These are phyloP conservation scores for Rhaphigaster nebulosa DNA, from an alignment of 2,888 invertebrate species.

Conservation along the genomic window DNA sequence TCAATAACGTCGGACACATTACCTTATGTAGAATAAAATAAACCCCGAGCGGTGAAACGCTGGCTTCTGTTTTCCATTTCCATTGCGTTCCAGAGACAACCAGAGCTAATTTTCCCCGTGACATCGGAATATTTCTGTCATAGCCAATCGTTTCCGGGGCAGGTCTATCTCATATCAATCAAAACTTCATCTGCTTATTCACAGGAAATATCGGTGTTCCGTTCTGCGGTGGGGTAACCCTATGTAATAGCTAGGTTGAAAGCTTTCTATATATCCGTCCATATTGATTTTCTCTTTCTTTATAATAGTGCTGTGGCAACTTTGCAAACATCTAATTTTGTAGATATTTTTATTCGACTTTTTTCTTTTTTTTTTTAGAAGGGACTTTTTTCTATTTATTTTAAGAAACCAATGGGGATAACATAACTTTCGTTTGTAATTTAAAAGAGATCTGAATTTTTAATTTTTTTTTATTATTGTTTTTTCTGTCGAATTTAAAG, in stretches of 20 bases:
- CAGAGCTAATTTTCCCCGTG: constrained; percentile 2
- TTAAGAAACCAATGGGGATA: no score
- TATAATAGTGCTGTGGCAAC: background rate
- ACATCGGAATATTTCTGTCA: constrained; percentile 30
- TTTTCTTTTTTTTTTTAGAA: no score
- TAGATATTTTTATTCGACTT: no score
- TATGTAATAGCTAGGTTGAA: constrained; percentile 7
- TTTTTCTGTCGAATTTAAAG: no score
- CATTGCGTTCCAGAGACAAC: background rate
- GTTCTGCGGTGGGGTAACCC: background rate
- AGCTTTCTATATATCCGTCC: background rate
- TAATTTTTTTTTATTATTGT: no score
- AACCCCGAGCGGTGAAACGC: background rate
- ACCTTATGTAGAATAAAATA: background rate
- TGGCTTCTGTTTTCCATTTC: background rate
- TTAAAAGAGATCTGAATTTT: no score
- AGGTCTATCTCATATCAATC: constrained; percentile 45
- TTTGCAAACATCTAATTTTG: no score
- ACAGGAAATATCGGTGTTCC: background rate
- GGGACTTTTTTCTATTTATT: no score
- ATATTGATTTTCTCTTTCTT: background rate
- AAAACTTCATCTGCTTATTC: constrained; percentile 37
- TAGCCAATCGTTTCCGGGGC: constrained; percentile 17
- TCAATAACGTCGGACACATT: background rate
- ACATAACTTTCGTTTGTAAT: no score